Base-by-base conservation (phyloP, 2,888 invertebrate species). In the Cataglyphis altisquamis region DNA sequence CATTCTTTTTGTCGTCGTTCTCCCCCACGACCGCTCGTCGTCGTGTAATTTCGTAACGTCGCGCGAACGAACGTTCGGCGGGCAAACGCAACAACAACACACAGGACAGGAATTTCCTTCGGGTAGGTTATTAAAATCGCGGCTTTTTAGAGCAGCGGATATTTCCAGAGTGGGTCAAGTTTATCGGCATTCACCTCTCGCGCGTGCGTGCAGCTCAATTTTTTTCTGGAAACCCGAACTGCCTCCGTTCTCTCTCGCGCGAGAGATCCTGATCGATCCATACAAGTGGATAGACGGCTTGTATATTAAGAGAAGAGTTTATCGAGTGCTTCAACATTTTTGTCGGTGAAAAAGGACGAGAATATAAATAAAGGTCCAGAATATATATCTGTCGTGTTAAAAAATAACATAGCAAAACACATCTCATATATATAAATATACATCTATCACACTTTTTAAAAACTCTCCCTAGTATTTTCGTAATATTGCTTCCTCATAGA, bases 91-190 rank as follows among this genome's bases (percentile, higher is more conserved):
- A 25, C 25, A 25, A 25, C 25, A 25, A n/a, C 18, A 41, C 41
- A 78, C 67, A 12, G 15, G 32, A 32, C 25, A 3, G 21, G 36
- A 62, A 10, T 62, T 72, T 72, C 41, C 75, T 60, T 84, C 41
- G 80, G 80, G 21, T 68, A 63, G 68, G 72, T 87, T 85, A 85
- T 85, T 74, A 55, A 63, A 75, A 60, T 60, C 10, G 39, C 29
- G 25, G 67, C 25, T 52, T 52, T 52, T 52, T 18, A 15, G 29
- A 8, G 39, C 45, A 3, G 2, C 15, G 29, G 67, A 60, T 88
- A 88, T 89, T 89, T 87, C 78, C 52, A 68, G 85, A 89, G 57
- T 86, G 83, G 89, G 89, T 89, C 89, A 89, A 89, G 89, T 89
- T 89, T 89, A 86, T 45, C 57, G 29, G 1, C 8, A 4, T 1